A percentile compares a stretch with the other conserved stretches of the same genome.
phyloP scores from a whole-genome alignment of 1,140 invertebrate species.

The Platyscapa corneri region DNA sequence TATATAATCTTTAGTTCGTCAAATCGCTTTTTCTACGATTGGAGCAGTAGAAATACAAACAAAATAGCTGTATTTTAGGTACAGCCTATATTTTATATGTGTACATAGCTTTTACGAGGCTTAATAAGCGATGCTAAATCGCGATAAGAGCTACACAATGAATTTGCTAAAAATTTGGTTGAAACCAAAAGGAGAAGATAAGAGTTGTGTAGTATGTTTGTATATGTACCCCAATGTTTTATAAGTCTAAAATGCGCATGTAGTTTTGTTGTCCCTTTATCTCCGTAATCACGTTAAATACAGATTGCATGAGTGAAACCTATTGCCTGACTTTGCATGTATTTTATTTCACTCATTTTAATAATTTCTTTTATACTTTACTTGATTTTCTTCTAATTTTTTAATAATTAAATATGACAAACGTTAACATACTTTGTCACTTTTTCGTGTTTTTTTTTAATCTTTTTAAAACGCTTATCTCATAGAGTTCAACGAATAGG shows the following conservation, averaged over 20 bases:
- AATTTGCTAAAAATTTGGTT: constrained; percentile 50
- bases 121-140: constrained; percentile 41
- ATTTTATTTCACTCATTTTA: constrained; percentile 52
- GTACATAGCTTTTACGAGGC: constrained; percentile 44
- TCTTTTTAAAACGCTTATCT: constrained; percentile 56
- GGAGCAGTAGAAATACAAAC: constrained; percentile 49
- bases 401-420: constrained; percentile 48
- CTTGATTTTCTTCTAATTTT: constrained; percentile 43
- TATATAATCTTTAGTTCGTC: constrained; percentile 50
- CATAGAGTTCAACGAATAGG: constrained; percentile 21
- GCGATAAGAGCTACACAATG: constrained; percentile 42
- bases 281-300: background rate
- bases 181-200: constrained; percentile 42
- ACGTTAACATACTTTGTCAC: constrained; percentile 52
- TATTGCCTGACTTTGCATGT: constrained; percentile 13
- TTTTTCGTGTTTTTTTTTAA: constrained; percentile 20
- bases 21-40: constrained; percentile 44
- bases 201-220: background rate
- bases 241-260: constrained; percentile 21
- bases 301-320: background rate
- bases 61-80: constrained; percentile 52
- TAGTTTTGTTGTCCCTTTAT: constrained; percentile 3
- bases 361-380: constrained; percentile 49
- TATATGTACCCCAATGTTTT: background rate
- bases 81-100: constrained; percentile 45